Base-by-base conservation (phyloP, 2,888 invertebrate species). In the Thymelicus acteon region DNA sequence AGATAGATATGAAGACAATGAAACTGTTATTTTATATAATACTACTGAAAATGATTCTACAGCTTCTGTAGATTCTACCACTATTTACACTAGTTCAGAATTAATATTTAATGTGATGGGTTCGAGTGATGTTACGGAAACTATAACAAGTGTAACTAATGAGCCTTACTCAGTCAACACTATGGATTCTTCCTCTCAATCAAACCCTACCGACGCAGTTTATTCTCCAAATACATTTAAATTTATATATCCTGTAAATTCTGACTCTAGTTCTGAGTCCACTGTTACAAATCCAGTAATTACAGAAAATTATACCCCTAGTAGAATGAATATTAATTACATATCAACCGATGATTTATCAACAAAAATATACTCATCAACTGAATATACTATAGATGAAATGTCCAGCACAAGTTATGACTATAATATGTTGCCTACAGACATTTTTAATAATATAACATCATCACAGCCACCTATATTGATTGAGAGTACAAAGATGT, bases 351-450 rank as follows among this genome's bases (percentile, higher is more conserved):
- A 70, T 40, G 68, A 67, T 67, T 15, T 58, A 37, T 75, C 72
- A 15, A 72, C 87, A 49, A 79, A 85, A 61, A 78, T 84, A 47
- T 73, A 47, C n/a, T 13, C 52, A 13, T 1, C n/a, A 31, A 31
- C 52, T 40, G 49, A 44, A 31, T 5, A 12, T 31, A 31, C 8
- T 7, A 49, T 13, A 10, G 65, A 40, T 37, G 54, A 60, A 5
- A 12, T 37, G 6, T 15, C 52, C 37, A 65, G 40, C 7, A 52
- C 52, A 44, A 6, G 13, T 19, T 60, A 64, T 24, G 52, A 68
- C 13, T 52, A 67, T 8, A 12, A 31, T 31, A 44, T 44, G 6
- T 65, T 40, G 39, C 15, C 60, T 4, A 52, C 40, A 49, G 15
- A 13, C 44, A 44, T n/a, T 15, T 52, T 60, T 31, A 63, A 60